Conservation (phyloP, 2,113 vertebrate species). For the Semnornis frantzii region DNA sequence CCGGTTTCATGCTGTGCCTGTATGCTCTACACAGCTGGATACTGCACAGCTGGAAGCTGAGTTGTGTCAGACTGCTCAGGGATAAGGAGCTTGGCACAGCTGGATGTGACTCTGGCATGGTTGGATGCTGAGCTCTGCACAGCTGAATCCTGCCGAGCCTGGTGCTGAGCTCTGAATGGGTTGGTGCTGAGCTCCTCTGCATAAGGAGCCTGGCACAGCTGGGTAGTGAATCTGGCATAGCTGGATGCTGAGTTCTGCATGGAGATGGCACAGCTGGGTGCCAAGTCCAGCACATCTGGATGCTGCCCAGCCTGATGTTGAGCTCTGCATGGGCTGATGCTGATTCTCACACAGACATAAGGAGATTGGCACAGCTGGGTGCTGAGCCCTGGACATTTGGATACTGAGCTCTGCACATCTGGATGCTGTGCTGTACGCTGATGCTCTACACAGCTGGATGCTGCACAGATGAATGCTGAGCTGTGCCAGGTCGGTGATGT, state of each 20-base stretch:
- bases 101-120: not conserved
- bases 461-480: not conserved
- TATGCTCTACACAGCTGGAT: too few species aligned
- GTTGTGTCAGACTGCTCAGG: not conserved
- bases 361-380: not conserved
- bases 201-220: not conserved
- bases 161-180: not conserved
- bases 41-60: not conserved
- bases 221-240: not conserved
- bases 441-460: too few species aligned
- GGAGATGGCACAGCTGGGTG: not conserved
- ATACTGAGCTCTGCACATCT: not conserved
- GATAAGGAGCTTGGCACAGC: not conserved
- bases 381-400: not conserved
- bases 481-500: not conserved
- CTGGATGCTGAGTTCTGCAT: not conserved
- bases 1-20: too few species aligned
- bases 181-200: not conserved
- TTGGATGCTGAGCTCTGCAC: not conserved
- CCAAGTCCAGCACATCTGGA: not conserved
- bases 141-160: not conserved
- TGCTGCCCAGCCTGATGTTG: not conserved
- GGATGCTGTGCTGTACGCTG: not conserved
- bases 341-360: not conserved
- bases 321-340: not conserved